phyloP scores from a whole-genome alignment of 92 coral and sea anemone species.

The Metridium senile region DNA sequence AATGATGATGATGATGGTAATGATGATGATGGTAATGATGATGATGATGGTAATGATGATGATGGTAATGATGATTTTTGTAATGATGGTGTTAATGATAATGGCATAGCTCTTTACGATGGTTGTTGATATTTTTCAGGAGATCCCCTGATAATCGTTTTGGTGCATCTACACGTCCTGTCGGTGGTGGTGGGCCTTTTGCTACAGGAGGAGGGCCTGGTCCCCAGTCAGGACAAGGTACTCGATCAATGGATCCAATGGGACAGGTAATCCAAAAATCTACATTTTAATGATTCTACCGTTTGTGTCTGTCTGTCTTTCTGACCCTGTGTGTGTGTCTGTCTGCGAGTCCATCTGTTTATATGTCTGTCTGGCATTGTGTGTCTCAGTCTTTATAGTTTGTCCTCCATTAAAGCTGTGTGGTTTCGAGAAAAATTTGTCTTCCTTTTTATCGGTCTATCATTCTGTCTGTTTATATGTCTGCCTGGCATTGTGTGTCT shows the following conservation, averaged over 20 bases:
- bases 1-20: neutral
- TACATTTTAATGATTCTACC: neutral
- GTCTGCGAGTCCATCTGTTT: no score
- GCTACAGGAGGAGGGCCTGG: slow-evolving; percentile 60
- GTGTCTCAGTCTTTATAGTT: no score
- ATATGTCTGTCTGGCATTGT: no score
- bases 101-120: neutral
- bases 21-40: neutral
- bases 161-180: slow-evolving; percentile 22
- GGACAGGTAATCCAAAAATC: slow-evolving; percentile 20
- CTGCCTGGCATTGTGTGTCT: no score
- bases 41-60: neutral
- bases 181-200: slow-evolving; percentile 60
- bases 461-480: no score
- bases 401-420: no score
- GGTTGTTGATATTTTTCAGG: slow-evolving; percentile 6
- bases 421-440: no score
- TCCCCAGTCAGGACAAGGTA: slow-evolving; percentile 14
- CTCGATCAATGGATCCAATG: slow-evolving; percentile 6
- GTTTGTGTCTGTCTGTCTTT: no score
- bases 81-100: neutral
- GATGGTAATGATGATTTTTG: neutral
- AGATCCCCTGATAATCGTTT: slow-evolving; percentile 39
- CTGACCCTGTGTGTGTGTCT: no score
- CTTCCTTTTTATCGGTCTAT: no score